Evolutionary conservation across 2,113 vertebrate species (phyloP).

Genomic region (Rhizomys pruinosus): DNA sequence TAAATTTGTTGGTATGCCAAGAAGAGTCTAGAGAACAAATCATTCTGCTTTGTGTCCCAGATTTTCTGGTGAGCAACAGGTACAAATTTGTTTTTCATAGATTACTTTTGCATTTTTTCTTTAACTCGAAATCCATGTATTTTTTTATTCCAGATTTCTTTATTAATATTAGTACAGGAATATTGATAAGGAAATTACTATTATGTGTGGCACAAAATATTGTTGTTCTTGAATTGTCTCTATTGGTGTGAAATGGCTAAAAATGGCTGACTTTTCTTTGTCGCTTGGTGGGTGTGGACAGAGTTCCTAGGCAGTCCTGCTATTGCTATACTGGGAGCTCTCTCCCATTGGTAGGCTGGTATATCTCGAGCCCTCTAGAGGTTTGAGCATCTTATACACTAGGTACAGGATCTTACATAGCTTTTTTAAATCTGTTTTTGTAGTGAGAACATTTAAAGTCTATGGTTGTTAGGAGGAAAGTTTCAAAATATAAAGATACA

Average conservation of each 20-base stretch:
- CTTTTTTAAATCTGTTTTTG: neutral
- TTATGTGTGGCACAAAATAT: neutral
- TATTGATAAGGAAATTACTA: neutral
- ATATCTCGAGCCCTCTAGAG: too few relatives aligned
- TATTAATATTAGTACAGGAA: neutral
- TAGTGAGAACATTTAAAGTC: neutral
- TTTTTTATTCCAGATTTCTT: neutral
- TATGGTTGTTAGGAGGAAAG: neutral
- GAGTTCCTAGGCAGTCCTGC: neutral
- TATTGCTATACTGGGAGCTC: neutral
- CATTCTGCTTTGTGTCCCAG: conserved; percentile 81
- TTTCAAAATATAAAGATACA: neutral
- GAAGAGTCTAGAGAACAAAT: conserved; percentile 84
- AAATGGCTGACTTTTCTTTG: neutral
- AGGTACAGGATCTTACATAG: neutral
- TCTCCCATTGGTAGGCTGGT: neutral
- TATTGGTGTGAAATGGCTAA: neutral
- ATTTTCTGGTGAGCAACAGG: conserved; percentile 76
- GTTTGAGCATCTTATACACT: neutral
- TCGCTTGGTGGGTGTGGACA: neutral
- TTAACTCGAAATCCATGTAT: neutral
- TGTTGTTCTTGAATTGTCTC: neutral
- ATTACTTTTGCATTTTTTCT: neutral
- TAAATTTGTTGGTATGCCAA: conserved; percentile 86
- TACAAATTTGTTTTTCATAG: conserved; percentile 81